Evolutionary conservation across 1,140 invertebrate species (phyloP), one percentile per base, ranked within the genome.

Genomic region (Drosophila serrata): DNA sequence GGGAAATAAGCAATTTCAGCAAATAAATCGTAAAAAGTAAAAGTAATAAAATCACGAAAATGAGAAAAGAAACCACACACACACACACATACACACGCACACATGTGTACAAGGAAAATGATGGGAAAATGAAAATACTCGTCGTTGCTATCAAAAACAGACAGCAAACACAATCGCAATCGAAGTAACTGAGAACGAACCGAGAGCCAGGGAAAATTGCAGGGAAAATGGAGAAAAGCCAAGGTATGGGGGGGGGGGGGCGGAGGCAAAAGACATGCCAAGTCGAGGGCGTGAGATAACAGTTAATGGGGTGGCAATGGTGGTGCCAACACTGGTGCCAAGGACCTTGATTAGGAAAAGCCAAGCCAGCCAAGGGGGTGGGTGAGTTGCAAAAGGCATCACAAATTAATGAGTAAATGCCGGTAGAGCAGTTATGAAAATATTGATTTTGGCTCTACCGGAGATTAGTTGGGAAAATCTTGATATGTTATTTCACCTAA

Each of bases 21-120:
- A 90, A 87, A 88, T 88, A 88, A 88, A 88, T 88, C 85, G 85
- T 88, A 81, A 88, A 88, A 90, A 88, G 85, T 85, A 88, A 88
- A 90, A 88, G 85, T 90, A 88, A 88, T 90, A 88, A 88, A 88
- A 88, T 88, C 77, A 90, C 79, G 81, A 84, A 88, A 90, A 88
- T 88, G 85, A 88, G 82, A 87, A 87, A 87, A 80, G 62, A 75
- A 88, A 63, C 82, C 81, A 85, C 67, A 46, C 68, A 29, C 79
- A 53, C 72, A 24, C 24, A 24, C 2, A 24, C 24, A n/a, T n/a
- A 59, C 49, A 19, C 49, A 19, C 40, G 40, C 60, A 48, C 24
- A 53, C 70, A 55, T 42, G 45, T 45, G 56, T 19, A 67, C 13
- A 53, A 12, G 22, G 55, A 64, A 76, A 75, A 49, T 76, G 65